phyloP scores from a whole-genome alignment of 2,888 invertebrate genomes.

The Dasypogon diadema region DNA sequence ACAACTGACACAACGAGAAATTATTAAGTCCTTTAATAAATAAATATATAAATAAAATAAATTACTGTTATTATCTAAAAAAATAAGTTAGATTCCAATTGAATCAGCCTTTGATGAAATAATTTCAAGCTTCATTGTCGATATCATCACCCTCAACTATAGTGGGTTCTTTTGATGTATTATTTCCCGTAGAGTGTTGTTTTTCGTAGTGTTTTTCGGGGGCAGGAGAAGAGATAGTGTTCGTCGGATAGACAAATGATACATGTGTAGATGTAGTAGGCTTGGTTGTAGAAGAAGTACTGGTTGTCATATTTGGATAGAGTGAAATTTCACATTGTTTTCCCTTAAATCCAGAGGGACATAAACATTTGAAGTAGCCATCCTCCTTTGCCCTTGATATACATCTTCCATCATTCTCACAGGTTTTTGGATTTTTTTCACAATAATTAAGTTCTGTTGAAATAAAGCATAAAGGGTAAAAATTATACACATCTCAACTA shows the following conservation, averaged over 20 bases:
- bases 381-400: constrained; percentile 82
- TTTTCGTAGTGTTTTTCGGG: too few species aligned
- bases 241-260: constrained; percentile 7
- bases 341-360: constrained; percentile 81
- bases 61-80: too few species aligned
- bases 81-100: too few species aligned
- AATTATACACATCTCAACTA: too few species aligned
- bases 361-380: constrained; percentile 81
- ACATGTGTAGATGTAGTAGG: background rate
- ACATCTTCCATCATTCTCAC: constrained; percentile 86
- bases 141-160: constrained; percentile 49
- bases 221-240: background rate
- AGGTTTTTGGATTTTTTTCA: constrained; percentile 79
- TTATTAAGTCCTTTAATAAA: too few species aligned
- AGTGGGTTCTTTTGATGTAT: constrained; percentile 37
- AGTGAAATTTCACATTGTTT: constrained; percentile 78
- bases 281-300: constrained; percentile 12
- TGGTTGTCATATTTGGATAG: constrained; percentile 58
- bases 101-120: too few species aligned
- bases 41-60: too few species aligned
- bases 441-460: constrained; percentile 89
- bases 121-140: constrained; percentile 52
- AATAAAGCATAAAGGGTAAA: too few species aligned
- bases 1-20: too few species aligned
- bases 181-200: background rate